Evolutionary conservation across 2,888 invertebrate species (phyloP).

Genomic region (Tenodera sinensis): DNA sequence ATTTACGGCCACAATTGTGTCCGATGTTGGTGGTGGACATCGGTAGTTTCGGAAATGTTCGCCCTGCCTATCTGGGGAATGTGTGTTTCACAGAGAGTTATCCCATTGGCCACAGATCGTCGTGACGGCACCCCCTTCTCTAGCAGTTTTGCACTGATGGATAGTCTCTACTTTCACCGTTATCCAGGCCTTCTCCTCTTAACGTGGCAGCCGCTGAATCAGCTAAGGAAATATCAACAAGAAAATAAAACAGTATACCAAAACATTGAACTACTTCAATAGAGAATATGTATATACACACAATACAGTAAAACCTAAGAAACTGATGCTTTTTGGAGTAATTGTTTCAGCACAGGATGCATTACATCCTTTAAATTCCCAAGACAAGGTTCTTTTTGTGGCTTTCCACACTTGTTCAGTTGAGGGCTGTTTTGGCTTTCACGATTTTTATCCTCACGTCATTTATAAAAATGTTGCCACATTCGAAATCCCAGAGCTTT

Average conservation of each 20-base stretch:
- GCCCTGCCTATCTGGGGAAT: neutral
- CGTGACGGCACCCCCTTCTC: slow-evolving; percentile 2
- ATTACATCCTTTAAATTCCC: too few species aligned
- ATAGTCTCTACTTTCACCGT: slow-evolving; percentile 10
- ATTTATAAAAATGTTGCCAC: too few species aligned
- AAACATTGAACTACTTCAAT: neutral
- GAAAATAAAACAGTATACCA: neutral
- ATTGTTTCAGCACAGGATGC: too few species aligned
- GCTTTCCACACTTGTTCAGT: too few species aligned
- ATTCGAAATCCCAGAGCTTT: too few species aligned
- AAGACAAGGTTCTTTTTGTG: too few species aligned
- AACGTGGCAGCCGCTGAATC: neutral
- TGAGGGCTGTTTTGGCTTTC: too few species aligned
- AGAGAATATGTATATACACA: too few species aligned
- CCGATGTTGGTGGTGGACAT: neutral
- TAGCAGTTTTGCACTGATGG: slow-evolving; percentile 10
- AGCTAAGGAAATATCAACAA: neutral
- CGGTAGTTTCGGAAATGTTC: neutral
- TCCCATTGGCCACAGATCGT: slow-evolving; percentile 25
- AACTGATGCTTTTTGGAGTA: too few species aligned
- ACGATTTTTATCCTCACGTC: too few species aligned
- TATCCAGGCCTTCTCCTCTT: neutral
- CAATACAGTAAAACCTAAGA: too few species aligned
- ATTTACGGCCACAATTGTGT: slow-evolving; percentile 6
- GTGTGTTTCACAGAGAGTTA: slow-evolving; percentile 6